These are phyloP conservation scores for Zele albiditarsus DNA, from an alignment of 2,888 invertebrate species.

Conservation along the genomic window DNA sequence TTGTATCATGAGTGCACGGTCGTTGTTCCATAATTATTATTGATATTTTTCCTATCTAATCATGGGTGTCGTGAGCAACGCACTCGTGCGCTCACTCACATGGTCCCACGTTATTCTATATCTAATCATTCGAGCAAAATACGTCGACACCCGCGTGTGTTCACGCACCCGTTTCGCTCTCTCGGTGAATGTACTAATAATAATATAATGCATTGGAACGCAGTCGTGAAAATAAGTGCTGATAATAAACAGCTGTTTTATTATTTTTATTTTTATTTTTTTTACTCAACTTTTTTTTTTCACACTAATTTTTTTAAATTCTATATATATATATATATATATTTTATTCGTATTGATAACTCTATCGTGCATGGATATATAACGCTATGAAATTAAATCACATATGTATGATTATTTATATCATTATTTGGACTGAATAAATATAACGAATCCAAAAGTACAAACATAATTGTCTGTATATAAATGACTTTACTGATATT, in stretches of 20 bases:
- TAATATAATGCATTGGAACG: conserved; percentile 6
- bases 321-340: too few species aligned
- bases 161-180: conserved; percentile 14
- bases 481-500: too few species aligned
- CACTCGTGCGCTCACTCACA: neutral
- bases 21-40: conserved; percentile 61
- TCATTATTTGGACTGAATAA: neutral
- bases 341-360: neutral
- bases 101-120: conserved; percentile 37
- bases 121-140: conserved; percentile 30
- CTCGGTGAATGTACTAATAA: conserved; percentile 26
- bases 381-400: neutral
- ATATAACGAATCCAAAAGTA: neutral
- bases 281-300: neutral
- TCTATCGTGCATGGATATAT: neutral
- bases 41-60: conserved; percentile 56
- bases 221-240: conserved; percentile 11
- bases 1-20: conserved; percentile 47
- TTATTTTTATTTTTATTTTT: neutral
- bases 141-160: conserved; percentile 30
- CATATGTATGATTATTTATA: neutral
- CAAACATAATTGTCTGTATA: neutral
- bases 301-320: neutral
- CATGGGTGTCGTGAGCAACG: conserved; percentile 33
- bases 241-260: conserved; percentile 11